Conservation (phyloP, 2,797 vertebrate genomes). For the Gymnoscopelus braueri region DNA sequence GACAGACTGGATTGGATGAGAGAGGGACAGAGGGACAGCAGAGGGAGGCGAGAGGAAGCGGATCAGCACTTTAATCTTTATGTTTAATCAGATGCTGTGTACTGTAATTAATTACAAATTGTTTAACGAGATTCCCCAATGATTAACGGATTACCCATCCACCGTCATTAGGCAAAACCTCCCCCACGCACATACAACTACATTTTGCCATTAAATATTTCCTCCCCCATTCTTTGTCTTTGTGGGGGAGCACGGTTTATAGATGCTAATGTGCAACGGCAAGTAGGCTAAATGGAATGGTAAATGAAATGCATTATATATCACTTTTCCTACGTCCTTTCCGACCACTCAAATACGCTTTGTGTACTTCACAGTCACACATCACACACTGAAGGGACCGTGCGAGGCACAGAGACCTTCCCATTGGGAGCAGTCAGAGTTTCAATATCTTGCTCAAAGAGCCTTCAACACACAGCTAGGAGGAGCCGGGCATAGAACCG, state of each 20-base stretch:
- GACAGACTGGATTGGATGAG: neutral
- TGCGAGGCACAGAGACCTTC: too few species aligned
- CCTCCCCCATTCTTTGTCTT: conserved; percentile 8
- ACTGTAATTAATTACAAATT: conserved; percentile 56
- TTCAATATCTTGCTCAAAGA: too few species aligned
- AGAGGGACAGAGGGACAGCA: conserved; percentile 11
- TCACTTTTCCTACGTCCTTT: too few species aligned
- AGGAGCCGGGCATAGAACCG: too few species aligned
- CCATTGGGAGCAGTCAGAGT: too few species aligned
- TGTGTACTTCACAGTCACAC: too few species aligned
- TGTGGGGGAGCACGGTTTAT: conserved; percentile 6
- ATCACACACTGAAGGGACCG: too few species aligned
- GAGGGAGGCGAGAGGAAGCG: conserved; percentile 6
- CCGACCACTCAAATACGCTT: too few species aligned
- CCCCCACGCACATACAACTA: conserved; percentile 29
- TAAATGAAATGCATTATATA: too few species aligned
- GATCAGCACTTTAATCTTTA: conserved; percentile 18
- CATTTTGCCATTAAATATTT: conserved; percentile 36
- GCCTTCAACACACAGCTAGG: too few species aligned
- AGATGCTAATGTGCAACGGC: neutral
- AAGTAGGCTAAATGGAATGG: neutral
- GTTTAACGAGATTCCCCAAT: conserved; percentile 42
- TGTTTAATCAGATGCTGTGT: conserved; percentile 45
- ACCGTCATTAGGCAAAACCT: conserved; percentile 37
- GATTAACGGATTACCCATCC: conserved; percentile 52